Conservation (phyloP, 2,888 invertebrate genomes). For the Hirtodrosophila confusa region DNA sequence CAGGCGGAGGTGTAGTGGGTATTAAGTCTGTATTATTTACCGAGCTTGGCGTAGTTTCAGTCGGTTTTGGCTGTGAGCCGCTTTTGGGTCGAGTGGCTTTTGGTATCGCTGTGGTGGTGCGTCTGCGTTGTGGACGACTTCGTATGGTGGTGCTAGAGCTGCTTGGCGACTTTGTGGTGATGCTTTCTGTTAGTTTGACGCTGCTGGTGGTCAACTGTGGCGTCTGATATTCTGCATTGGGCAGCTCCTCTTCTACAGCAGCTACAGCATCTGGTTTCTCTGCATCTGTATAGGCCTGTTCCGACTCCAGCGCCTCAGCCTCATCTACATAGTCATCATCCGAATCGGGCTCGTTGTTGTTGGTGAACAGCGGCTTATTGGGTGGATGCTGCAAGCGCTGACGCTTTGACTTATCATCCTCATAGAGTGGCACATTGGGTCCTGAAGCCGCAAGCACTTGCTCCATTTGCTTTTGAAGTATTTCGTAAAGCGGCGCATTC, state of each 20-base stretch:
- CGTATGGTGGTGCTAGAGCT: slow-evolving; percentile 31
- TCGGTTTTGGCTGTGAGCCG: neutral
- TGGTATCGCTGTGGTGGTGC: slow-evolving; percentile 35
- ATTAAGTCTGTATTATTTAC: slow-evolving; percentile 17
- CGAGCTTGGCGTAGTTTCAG: slow-evolving; percentile 5
- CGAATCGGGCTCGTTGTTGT: slow-evolving; percentile 46
- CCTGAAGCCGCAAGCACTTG: slow-evolving; percentile 64
- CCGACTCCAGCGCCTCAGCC: slow-evolving; percentile 27
- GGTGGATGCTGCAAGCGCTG: slow-evolving; percentile 47
- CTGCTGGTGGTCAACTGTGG: slow-evolving; percentile 26
- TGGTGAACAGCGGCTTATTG: slow-evolving; percentile 46
- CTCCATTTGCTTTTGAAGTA: slow-evolving; percentile 77
- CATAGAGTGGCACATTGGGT: slow-evolving; percentile 59
- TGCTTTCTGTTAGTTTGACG: slow-evolving; percentile 10
- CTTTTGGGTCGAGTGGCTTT: slow-evolving; percentile 38
- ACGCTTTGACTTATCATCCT: slow-evolving; percentile 46
- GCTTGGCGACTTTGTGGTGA: slow-evolving; percentile 22
- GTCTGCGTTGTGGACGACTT: slow-evolving; percentile 47
- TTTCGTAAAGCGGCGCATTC: slow-evolving; percentile 67
- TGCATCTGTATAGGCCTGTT: slow-evolving; percentile 36
- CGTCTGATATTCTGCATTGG: slow-evolving; percentile 39
- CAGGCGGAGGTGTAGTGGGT: neutral
- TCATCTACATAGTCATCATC: slow-evolving; percentile 54
- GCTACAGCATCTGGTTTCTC: slow-evolving; percentile 58
- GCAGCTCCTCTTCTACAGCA: slow-evolving; percentile 34